phyloP scores from a whole-genome alignment of 2,888 invertebrate species.

The Bombylius major region DNA sequence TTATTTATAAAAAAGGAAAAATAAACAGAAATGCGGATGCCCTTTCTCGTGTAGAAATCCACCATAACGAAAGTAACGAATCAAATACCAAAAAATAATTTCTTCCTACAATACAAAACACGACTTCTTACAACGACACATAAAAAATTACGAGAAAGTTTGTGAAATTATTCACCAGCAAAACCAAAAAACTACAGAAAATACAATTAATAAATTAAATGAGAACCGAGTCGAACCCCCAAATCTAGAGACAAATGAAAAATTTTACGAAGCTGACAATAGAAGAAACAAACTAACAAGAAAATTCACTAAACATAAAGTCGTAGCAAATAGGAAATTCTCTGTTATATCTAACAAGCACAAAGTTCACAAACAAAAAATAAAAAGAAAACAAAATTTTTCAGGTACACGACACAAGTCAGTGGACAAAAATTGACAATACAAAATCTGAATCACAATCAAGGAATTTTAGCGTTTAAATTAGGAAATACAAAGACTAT shows the following conservation, averaged over 20 bases:
- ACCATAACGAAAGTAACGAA: background rate
- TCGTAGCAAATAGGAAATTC: constrained; percentile 1
- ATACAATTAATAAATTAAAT: constrained; percentile 4
- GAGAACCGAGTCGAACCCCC: background rate
- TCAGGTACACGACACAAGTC: background rate
- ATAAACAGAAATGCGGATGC: constrained; percentile 16
- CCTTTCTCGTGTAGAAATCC: constrained; percentile 3
- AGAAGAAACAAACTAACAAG: constrained; percentile 5
- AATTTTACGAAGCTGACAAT: constrained; percentile 3
- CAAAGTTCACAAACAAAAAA: background rate
- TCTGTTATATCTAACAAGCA: background rate
- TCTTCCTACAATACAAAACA: background rate
- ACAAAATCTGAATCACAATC: background rate
- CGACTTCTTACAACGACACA: constrained; percentile 2
- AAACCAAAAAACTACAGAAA: background rate
- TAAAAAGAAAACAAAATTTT: background rate
- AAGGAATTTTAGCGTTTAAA: background rate
- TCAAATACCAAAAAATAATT: background rate
- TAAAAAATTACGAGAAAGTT: constrained; percentile 1
- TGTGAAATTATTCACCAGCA: background rate
- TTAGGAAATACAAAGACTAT: background rate
- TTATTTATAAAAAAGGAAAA: constrained; percentile 15
- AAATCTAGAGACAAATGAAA: background rate
- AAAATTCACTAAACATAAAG: constrained; percentile 4
- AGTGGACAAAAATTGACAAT: too few relatives aligned